phyloP scores from a whole-genome alignment of 2,113 vertebrate species.

The Eonycteris spelaea region DNA sequence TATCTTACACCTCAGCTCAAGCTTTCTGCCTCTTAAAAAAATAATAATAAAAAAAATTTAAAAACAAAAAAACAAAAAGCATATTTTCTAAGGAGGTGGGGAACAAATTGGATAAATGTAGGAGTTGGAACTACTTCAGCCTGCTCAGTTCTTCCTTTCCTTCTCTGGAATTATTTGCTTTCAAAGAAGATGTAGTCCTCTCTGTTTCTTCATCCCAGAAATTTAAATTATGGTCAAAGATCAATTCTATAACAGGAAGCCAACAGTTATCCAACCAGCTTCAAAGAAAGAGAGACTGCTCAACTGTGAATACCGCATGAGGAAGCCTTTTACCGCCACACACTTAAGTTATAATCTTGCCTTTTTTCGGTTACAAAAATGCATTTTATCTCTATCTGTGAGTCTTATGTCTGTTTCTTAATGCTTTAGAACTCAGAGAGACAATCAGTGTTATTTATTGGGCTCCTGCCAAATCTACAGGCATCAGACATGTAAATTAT shows the following conservation, averaged over 20 bases:
- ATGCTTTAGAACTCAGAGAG: not conserved
- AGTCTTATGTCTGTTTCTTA: not conserved
- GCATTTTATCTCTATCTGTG: not conserved
- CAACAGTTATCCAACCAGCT: not conserved
- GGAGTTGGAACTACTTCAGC: not conserved
- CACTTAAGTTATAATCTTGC: not conserved
- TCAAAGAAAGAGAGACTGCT: not conserved
- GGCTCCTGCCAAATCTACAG: not conserved
- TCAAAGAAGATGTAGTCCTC: not conserved
- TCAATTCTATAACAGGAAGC: not conserved
- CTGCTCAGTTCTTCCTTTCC: not conserved
- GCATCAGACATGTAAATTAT: not conserved
- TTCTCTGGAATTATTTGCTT: not conserved
- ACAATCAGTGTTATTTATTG: not conserved
- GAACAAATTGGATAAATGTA: not conserved
- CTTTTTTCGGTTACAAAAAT: not conserved
- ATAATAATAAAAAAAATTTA: no score
- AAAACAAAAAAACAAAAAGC: not conserved
- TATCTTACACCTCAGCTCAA: not conserved
- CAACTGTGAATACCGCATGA: not conserved
- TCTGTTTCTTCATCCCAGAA: not conserved
- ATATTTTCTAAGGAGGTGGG: not conserved
- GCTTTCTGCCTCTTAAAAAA: not conserved
- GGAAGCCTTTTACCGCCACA: not conserved
- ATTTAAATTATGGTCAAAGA: not conserved